Base-by-base conservation (phyloP, 2,113 vertebrate genomes). In the Mellivora capensis region DNA sequence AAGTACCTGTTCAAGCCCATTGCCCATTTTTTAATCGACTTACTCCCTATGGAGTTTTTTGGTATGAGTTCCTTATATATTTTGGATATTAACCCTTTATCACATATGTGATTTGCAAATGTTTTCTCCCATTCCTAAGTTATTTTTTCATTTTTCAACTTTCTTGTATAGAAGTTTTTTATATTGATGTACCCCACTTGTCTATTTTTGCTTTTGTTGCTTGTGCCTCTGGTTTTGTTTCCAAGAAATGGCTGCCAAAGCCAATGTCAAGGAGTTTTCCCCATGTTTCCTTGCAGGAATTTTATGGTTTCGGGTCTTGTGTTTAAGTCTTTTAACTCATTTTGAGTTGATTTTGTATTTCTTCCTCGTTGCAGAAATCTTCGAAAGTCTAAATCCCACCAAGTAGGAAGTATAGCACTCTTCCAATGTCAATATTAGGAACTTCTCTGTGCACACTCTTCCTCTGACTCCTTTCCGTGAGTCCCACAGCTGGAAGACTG, bases 371-470 rank as follows among this genome's bases (percentile, higher is more conserved):
- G 39, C 59, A 34, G 72, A 90, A 87, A 67, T 6, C 64, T 39
- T 67, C 27, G 20, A 52, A 76, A 64, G 18, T 10, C 34, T 15
- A 42, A 17, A 59, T 17, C 17, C 27, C 23, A 20, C 15, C 5
- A 29, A n/a, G 59, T 3, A 47, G 44, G n/a, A 57, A 47, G 17
- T 0, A 1, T 4, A 39, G 2, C 57, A 1, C 10, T 34, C 9
- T 44, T 21, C n/a, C 39, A 13, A 71, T 47, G 49, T 76, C 47
- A 54, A 34, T 29, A 14, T 23, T 3, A 2, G 12, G 37, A 4
- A 29, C 23, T 29, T 74, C 15, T 47, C 44, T 29, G 23, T n/a
- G 31, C 13, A 13, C 6, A 23, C 14, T 74, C 25, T 84, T 62
- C 44, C 31, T 84, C 44, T 7, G 14, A 21, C 37, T 29, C 54